A percentile compares a stretch with the other conserved stretches of the same genome.
phyloP scores from a whole-genome alignment of 2,797 vertebrate genomes.

The Cynopterus sphinx region DNA sequence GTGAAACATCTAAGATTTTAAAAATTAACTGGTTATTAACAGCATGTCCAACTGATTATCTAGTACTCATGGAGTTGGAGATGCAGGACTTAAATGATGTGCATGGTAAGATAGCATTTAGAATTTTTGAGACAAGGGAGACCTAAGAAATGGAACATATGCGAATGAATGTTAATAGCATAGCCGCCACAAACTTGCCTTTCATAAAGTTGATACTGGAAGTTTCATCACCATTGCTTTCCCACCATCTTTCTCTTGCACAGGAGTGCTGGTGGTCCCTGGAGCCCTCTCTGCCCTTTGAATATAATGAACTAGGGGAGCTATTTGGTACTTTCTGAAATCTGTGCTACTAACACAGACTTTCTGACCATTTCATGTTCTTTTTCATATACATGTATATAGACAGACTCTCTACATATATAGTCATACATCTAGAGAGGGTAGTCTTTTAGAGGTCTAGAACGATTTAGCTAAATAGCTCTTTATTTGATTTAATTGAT shows the following conservation, averaged over 20 bases:
- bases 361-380: neutral
- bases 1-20: neutral
- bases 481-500: constrained; percentile 8
- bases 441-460: neutral
- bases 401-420: too few relatives aligned
- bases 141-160: neutral
- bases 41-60: neutral
- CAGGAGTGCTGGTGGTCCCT: neutral
- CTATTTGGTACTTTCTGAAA: neutral
- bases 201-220: neutral
- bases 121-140: neutral
- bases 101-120: neutral
- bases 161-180: neutral
- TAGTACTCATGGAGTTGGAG: neutral
- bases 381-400: neutral
- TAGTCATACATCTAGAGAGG: neutral
- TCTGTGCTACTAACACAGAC: neutral
- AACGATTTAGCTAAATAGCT: neutral
- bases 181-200: neutral
- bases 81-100: neutral
- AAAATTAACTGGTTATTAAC: neutral
- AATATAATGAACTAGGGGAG: neutral
- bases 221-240: neutral
- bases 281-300: neutral
- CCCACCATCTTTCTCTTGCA: neutral